These are phyloP conservation scores for Micrastur ruficollis DNA, from an alignment of 2,797 vertebrate species.

Conservation along the genomic window DNA sequence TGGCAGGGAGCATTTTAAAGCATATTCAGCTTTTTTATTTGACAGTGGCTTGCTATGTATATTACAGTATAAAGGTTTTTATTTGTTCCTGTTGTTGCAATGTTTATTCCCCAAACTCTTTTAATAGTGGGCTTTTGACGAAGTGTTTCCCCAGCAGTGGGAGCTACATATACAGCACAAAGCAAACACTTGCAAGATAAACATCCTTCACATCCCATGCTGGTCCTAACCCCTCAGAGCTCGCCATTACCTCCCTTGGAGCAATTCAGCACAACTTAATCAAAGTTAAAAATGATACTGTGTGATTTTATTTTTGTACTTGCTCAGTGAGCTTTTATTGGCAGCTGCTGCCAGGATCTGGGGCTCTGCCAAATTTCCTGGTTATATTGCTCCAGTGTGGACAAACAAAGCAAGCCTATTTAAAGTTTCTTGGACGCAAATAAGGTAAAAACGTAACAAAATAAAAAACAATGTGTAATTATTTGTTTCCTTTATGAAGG, in stretches of 20 bases:
- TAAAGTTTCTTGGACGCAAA: slow-evolving; percentile 36
- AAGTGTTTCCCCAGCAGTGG: slow-evolving; percentile 38
- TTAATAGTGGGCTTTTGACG: background rate
- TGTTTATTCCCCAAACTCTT: slow-evolving; percentile 17
- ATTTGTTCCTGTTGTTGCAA: slow-evolving; percentile 6
- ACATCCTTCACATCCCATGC: slow-evolving; percentile 19
- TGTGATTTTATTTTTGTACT: slow-evolving; percentile 53
- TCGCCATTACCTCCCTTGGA: slow-evolving; percentile 31
- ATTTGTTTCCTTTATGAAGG: slow-evolving; percentile 50
- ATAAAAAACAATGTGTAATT: slow-evolving; percentile 36
- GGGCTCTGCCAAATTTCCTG: slow-evolving; percentile 33
- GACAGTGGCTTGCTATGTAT: background rate
- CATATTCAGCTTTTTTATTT: background rate
- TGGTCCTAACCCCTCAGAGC: background rate
- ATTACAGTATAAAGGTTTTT: background rate
- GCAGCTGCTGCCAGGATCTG: slow-evolving; percentile 46
- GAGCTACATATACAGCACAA: slow-evolving; percentile 2
- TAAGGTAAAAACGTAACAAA: slow-evolving; percentile 19
- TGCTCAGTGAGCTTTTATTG: slow-evolving; percentile 45
- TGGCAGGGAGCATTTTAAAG: background rate
- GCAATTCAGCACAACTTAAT: slow-evolving; percentile 45
- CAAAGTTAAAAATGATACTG: slow-evolving; percentile 54
- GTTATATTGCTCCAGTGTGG: slow-evolving; percentile 29
- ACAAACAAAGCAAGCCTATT: slow-evolving; percentile 56
- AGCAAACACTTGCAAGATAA: slow-evolving; percentile 47